A percentile compares a stretch with the other conserved stretches of the same genome.
phyloP scores from a whole-genome alignment of 2,888 invertebrate genomes.

The Sarcophaga carnaria region DNA sequence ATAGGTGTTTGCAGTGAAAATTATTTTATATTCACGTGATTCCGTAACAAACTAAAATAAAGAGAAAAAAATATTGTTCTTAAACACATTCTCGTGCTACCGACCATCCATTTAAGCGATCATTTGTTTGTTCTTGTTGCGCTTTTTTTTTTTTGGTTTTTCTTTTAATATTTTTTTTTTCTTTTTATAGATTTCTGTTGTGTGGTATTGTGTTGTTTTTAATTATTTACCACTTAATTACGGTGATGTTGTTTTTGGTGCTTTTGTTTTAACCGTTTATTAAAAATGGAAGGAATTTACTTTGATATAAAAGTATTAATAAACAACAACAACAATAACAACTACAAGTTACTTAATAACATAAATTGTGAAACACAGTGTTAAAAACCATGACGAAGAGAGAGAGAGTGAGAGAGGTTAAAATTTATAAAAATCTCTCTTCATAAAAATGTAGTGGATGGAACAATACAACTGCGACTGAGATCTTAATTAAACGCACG shows the following conservation, averaged over 20 bases:
- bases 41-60: neutral
- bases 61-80: neutral
- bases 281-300: neutral
- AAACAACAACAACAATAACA: neutral
- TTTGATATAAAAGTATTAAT: too few relatives aligned
- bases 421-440: too few relatives aligned
- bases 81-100: neutral
- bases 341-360: too few relatives aligned
- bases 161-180: neutral
- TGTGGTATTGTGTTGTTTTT: neutral
- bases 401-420: too few relatives aligned
- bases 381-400: too few relatives aligned
- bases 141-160: too few relatives aligned
- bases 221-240: constrained; percentile 33
- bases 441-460: too few relatives aligned
- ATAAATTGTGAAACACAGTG: too few relatives aligned
- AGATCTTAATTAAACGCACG: too few relatives aligned
- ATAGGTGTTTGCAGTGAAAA: neutral
- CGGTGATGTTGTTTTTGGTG: neutral
- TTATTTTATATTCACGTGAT: constrained; percentile 35
- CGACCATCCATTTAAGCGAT: neutral
- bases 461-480: too few relatives aligned
- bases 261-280: neutral
- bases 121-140: neutral
- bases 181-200: neutral